These are phyloP conservation scores for Solea senegalensis DNA, from an alignment of 2,113 vertebrate species.

Conservation along the genomic window DNA sequence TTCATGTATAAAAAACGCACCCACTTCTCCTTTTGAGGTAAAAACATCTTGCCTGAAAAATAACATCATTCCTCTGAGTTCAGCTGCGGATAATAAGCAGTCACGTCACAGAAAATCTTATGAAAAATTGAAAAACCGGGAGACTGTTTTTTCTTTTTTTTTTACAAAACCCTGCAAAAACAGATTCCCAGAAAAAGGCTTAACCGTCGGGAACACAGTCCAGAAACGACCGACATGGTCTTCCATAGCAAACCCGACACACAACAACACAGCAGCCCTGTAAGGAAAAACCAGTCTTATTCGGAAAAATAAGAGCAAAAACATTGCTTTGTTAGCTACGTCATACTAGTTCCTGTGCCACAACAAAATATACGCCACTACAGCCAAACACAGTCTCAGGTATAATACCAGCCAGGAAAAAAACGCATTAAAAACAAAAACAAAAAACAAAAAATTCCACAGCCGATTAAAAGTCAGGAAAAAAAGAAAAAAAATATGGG, in stretches of 20 bases:
- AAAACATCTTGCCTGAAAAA: constrained; percentile 42
- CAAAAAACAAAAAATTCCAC: constrained; percentile 75
- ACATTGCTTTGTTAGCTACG: constrained; percentile 45
- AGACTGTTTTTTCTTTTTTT: too few species aligned
- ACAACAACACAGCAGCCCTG: constrained; percentile 43
- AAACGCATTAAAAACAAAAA: constrained; percentile 78
- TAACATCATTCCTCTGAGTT: constrained; percentile 45
- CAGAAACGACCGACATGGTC: constrained; percentile 44
- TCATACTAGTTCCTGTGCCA: constrained; percentile 55
- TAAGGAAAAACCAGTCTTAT: constrained; percentile 60
- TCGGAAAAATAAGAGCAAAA: constrained; percentile 62
- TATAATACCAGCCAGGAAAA: constrained; percentile 64
- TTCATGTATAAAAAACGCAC: constrained; percentile 17
- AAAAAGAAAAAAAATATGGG: constrained; percentile 59
- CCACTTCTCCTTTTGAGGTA: neutral
- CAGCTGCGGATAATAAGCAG: constrained; percentile 36
- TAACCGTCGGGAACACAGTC: constrained; percentile 48
- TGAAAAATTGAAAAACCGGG: too few species aligned
- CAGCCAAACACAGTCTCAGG: constrained; percentile 72
- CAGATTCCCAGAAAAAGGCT: constrained; percentile 52
- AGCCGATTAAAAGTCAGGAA: constrained; percentile 73
- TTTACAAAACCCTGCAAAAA: constrained; percentile 46
- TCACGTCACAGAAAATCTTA: neutral
- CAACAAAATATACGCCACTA: constrained; percentile 81
- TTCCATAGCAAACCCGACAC: constrained; percentile 13